Conservation (phyloP, 2,113 vertebrate genomes). For the Xiphophorus couchianus region DNA sequence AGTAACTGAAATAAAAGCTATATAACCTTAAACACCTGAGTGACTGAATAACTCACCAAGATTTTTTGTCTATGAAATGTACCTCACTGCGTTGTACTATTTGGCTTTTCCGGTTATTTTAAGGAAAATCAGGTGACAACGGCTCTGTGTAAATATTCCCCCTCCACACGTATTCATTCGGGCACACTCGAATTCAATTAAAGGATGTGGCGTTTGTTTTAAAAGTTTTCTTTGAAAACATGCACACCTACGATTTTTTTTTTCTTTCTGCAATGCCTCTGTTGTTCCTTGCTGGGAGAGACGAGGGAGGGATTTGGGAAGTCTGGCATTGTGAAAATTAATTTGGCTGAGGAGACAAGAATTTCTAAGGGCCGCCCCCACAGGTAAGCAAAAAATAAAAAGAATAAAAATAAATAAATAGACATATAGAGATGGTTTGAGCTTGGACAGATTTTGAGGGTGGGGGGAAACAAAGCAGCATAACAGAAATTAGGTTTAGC, state of each 20-base stretch:
- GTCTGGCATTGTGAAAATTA: slow-evolving; percentile 8
- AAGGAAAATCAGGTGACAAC: neutral
- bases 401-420: too few relatives aligned
- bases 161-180: slow-evolving; percentile 14
- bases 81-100: neutral
- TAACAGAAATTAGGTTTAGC: neutral
- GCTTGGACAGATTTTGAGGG: neutral
- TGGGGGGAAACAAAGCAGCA: neutral
- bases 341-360: neutral
- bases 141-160: neutral
- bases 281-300: slow-evolving; percentile 11
- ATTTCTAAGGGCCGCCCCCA: neutral
- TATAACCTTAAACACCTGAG: neutral
- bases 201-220: slow-evolving; percentile 61
- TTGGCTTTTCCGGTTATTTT: neutral
- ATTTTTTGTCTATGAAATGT: neutral
- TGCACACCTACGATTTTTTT: neutral
- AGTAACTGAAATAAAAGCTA: neutral
- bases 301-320: slow-evolving; percentile 18
- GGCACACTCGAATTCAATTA: slow-evolving; percentile 49
- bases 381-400: neutral
- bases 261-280: neutral
- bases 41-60: neutral
- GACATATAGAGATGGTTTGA: neutral
- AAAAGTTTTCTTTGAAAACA: slow-evolving; percentile 60